Evolutionary conservation across 1,140 invertebrate species (phyloP).

Genomic region (Drosophila subobscura): DNA sequence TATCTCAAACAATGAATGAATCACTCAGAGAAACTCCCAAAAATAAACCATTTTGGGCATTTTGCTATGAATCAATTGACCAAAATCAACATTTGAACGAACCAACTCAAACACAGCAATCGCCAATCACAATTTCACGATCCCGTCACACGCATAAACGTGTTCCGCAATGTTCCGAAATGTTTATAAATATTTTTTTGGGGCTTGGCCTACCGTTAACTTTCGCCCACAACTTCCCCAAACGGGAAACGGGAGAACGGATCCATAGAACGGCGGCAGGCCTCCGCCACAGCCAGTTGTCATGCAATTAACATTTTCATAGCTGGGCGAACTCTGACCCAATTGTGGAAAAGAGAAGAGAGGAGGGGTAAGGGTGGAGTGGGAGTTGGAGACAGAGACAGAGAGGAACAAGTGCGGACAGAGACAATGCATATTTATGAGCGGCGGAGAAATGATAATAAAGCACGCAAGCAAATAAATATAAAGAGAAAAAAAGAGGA

Average conservation of each 20-base stretch:
- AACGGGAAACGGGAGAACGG: neutral
- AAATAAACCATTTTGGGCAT: too few species aligned
- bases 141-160: conserved; percentile 1
- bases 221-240: conserved; percentile 30
- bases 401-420: conserved; percentile 53
- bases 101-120: neutral
- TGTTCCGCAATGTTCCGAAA: conserved; percentile 30
- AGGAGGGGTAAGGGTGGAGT: conserved; percentile 1
- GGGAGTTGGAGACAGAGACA: neutral
- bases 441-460: conserved; percentile 44
- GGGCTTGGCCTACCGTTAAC: conserved; percentile 45
- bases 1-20: too few species aligned
- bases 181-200: conserved; percentile 42
- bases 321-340: conserved; percentile 54
- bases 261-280: conserved; percentile 14
- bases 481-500: neutral
- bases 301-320: conserved; percentile 55
- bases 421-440: conserved; percentile 51
- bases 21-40: too few species aligned
- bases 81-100: too few species aligned
- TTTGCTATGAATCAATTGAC: too few species aligned
- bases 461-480: conserved; percentile 49
- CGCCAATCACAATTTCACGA: neutral
- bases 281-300: conserved; percentile 31
- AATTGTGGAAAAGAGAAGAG: conserved; percentile 30